Percentiles rank a stretch among this genome's conserved stretches.
Conservation (phyloP, 2,888 invertebrate species). For the Fabriciana adippe region DNA sequence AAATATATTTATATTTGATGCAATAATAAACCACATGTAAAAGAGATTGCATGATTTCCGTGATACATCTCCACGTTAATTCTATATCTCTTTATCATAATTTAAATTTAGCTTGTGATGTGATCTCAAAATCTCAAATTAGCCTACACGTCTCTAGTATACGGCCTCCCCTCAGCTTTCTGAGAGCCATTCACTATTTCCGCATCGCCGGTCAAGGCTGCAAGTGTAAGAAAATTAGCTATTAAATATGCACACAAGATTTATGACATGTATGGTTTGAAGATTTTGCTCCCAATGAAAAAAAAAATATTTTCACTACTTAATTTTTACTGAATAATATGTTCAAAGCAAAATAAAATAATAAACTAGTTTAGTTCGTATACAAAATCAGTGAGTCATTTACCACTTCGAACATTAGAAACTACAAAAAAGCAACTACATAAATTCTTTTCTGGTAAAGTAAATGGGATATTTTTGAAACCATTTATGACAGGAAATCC, state of each 20-base stretch:
- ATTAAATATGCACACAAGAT: slow-evolving; percentile 22
- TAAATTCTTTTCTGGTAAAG: slow-evolving; percentile 10
- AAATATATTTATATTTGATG: no score
- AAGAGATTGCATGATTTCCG: no score
- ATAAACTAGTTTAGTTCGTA: background rate
- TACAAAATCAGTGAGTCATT: background rate
- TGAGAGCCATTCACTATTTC: slow-evolving; percentile 34
- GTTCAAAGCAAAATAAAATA: background rate
- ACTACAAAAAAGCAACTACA: slow-evolving; percentile 12
- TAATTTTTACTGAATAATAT: no score
- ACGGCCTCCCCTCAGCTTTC: slow-evolving; percentile 23
- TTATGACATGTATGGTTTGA: slow-evolving; percentile 1
- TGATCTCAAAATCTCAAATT: slow-evolving; percentile 33
- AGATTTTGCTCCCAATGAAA: slow-evolving; percentile 1
- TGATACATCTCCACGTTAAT: background rate
- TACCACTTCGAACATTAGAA: background rate
- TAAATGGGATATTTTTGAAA: slow-evolving; percentile 22
- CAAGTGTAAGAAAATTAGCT: slow-evolving; percentile 31
- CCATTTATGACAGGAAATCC: slow-evolving; percentile 32
- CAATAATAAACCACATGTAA: no score
- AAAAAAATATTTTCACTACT: background rate
- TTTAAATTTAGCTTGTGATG: slow-evolving; percentile 15
- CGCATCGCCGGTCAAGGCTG: slow-evolving; percentile 38
- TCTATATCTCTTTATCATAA: background rate
- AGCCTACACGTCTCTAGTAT: slow-evolving; percentile 29